Conservation (phyloP, 2,888 invertebrate species). For the Torymus aiolomorphi region DNA sequence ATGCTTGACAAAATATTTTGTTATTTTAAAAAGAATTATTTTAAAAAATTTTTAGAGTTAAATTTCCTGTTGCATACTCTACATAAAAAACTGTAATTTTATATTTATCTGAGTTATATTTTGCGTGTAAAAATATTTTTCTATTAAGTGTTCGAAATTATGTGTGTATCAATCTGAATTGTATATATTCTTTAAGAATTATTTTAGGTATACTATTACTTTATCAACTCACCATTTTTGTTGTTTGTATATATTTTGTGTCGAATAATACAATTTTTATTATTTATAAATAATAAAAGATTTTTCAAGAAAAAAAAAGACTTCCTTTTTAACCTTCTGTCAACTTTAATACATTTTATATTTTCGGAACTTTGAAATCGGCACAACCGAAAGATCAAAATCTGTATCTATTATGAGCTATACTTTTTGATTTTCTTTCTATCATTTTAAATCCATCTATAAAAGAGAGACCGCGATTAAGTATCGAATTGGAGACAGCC, state of each 20-base stretch:
- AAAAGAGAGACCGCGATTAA: too few relatives aligned
- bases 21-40: slow-evolving; percentile 3
- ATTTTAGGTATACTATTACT: slow-evolving; percentile 30
- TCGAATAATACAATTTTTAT: slow-evolving; percentile 50
- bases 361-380: neutral
- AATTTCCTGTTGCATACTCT: slow-evolving; percentile 21
- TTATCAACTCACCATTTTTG: slow-evolving; percentile 29
- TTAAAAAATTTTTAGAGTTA: neutral
- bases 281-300: slow-evolving; percentile 49
- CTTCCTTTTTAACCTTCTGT: neutral
- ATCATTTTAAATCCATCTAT: too few relatives aligned
- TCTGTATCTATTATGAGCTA: too few relatives aligned
- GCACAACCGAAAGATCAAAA: too few relatives aligned
- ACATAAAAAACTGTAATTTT: slow-evolving; percentile 8
- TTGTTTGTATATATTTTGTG: slow-evolving; percentile 53
- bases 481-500: too few relatives aligned
- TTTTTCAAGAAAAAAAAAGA: slow-evolving; percentile 23
- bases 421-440: too few relatives aligned
- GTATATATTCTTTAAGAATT: slow-evolving; percentile 49
- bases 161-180: slow-evolving; percentile 24
- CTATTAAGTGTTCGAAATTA: slow-evolving; percentile 21
- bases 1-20: slow-evolving; percentile 4
- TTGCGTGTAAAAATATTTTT: slow-evolving; percentile 26
- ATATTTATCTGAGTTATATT: slow-evolving; percentile 14
- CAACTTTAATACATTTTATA: neutral